Evolutionary conservation across 2,888 invertebrate genomes (phyloP), one percentile per base, ranked within the genome.

Genomic region (Leistus spinibarbis): DNA sequence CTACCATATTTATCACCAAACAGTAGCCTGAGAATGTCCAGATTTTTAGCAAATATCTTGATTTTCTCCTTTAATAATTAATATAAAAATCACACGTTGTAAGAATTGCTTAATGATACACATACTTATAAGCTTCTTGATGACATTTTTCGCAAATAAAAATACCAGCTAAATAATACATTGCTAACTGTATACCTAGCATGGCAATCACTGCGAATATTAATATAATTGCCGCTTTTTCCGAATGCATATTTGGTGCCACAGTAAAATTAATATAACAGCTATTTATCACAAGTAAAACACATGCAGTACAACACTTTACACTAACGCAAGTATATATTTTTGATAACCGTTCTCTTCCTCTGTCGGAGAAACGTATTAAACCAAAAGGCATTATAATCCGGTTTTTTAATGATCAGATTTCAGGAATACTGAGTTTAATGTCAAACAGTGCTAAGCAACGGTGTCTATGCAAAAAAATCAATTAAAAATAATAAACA

Each of bases 211-310:
- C 83, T 1, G 81, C 80, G 79, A 85, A 86, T 23, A 84, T 84
- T 76, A 85, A 86, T 74, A 80, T 80, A 19, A 86, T 81, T 81
- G 86, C 85, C 0, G 84, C 80, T 69, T 82, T 82, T 79, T 86
- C 86, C 2, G 84, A 81, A 74, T 82, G 83, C n/a, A 86, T 76
- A 78, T 83, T 79, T 65, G 85, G 84, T 3, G 84, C 80, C 56
- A 85, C 80, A 23, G 80, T 77, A 54, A 82, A 70, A 64, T 81
- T 83, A 20, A 86, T 79, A 73, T 85, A 86, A 20, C 83, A 73
- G 0, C 86, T 83, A 65, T 82, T 80, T 27, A 79, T 80, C 22
- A 83, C 82, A 76, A 83, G 82, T 19, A 80, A 76, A 17, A 82
- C 77, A 19, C 85, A 85, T n/a, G 83, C 76, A 54, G 82, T n/a